Conservation (phyloP, 2,113 vertebrate genomes). For the Brachyhypopomus occidentalis region DNA sequence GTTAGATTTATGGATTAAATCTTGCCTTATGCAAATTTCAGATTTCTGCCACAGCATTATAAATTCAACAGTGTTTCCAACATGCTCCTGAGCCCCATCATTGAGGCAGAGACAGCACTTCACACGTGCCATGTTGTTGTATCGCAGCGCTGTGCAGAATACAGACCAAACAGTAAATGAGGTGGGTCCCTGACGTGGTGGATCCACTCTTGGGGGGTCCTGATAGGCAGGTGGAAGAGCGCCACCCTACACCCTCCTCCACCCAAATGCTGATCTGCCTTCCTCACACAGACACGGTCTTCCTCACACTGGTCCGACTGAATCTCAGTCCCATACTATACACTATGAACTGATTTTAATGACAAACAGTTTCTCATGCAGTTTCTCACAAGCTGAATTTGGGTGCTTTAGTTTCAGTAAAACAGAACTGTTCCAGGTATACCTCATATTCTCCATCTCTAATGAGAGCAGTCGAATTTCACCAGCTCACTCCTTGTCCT, state of each 20-base stretch:
- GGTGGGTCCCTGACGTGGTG: conserved; percentile 40
- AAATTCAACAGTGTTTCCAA: background rate
- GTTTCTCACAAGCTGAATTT: too few species aligned
- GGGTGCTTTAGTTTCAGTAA: too few species aligned
- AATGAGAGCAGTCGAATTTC: conserved; percentile 23
- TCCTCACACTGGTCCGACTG: too few species aligned
- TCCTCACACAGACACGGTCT: too few species aligned
- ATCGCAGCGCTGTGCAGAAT: background rate
- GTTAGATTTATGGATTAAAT: conserved; percentile 27
- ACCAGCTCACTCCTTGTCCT: conserved; percentile 4
- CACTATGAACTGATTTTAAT: too few species aligned
- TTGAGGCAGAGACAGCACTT: background rate
- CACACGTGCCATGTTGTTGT: conserved; percentile 24
- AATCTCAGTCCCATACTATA: too few species aligned
- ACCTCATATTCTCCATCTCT: background rate
- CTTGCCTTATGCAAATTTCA: background rate
- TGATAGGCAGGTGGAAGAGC: conserved; percentile 21
- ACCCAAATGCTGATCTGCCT: too few species aligned
- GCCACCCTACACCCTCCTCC: conserved; percentile 24
- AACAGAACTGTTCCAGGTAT: too few species aligned
- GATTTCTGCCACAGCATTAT: background rate
- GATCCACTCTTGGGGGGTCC: conserved; percentile 31
- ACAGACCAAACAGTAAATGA: conserved; percentile 32
- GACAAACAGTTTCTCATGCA: too few species aligned
- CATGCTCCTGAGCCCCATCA: background rate